Conservation (phyloP, 2,113 vertebrate species). For the Nothobranchius furzeri region DNA sequence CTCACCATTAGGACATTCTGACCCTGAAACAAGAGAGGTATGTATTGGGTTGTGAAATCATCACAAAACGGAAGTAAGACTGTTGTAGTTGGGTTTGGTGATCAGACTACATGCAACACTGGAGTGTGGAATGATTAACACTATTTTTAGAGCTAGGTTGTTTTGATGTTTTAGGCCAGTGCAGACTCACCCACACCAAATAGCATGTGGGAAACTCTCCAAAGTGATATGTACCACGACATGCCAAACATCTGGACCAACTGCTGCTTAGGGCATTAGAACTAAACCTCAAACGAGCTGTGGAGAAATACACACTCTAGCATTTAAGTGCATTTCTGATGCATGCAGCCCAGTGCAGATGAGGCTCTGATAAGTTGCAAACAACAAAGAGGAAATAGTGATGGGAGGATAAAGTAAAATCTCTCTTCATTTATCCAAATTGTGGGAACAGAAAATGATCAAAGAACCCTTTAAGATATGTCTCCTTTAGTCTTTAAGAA, state of each 20-base stretch:
- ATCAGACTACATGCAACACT: conserved; percentile 28
- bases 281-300: conserved; percentile 57
- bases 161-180: conserved; percentile 70
- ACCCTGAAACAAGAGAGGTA: conserved; percentile 23
- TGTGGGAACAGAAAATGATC: conserved; percentile 37
- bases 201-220: conserved; percentile 74
- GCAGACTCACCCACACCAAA: conserved; percentile 67
- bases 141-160: conserved; percentile 75
- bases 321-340: conserved; percentile 27
- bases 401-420: conserved; percentile 24
- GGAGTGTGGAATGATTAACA: conserved; percentile 55
- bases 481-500: conserved; percentile 1
- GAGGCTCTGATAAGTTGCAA: conserved; percentile 27
- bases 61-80: conserved; percentile 7
- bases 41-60: conserved; percentile 6
- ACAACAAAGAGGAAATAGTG: conserved; percentile 35
- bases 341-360: conserved; percentile 37
- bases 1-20: conserved; percentile 7
- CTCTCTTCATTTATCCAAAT: conserved; percentile 22
- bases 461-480: conserved; percentile 21
- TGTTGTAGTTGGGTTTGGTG: conserved; percentile 28
- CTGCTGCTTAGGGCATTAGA: conserved; percentile 52
- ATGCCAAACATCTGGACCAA: conserved; percentile 75
- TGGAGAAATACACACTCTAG: conserved; percentile 18
- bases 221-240: conserved; percentile 67